A percentile compares a stretch with the other conserved stretches of the same genome.
phyloP scores from a whole-genome alignment of 2,888 invertebrate genomes.

The Hanleya hanleyi region DNA sequence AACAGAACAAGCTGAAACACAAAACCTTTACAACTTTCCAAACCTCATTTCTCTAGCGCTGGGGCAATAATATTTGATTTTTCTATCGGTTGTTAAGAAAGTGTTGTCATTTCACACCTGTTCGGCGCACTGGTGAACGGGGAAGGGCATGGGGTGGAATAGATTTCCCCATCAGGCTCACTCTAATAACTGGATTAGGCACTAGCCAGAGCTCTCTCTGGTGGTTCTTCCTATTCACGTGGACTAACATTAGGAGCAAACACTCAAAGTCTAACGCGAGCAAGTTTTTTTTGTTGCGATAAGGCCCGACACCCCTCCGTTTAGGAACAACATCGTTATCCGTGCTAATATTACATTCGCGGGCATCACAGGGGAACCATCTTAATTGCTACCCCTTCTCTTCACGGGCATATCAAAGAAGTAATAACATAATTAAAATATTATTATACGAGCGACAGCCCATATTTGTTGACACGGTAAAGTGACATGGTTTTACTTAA shows the following conservation, averaged over 20 bases:
- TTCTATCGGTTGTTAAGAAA: not conserved
- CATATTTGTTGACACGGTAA: slow-evolving; percentile 1
- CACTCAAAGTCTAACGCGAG: not conserved
- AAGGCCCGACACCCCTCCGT: not conserved
- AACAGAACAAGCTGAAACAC: too few relatives aligned
- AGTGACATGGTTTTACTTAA: not conserved
- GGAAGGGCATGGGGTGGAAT: not conserved
- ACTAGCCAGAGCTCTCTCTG: too few relatives aligned
- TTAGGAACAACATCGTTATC: not conserved
- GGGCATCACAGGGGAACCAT: not conserved
- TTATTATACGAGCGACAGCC: not conserved
- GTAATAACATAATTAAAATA: not conserved
- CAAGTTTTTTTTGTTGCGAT: not conserved
- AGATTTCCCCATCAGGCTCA: not conserved
- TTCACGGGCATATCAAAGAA: not conserved
- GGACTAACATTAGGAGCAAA: not conserved
- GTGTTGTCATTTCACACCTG: not conserved
- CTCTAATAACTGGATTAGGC: not conserved
- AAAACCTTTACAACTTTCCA: too few relatives aligned
- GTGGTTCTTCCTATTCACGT: not conserved
- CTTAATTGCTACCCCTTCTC: not conserved
- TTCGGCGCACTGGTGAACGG: not conserved
- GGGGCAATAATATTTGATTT: too few relatives aligned
- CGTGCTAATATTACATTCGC: not conserved
- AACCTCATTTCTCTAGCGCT: too few relatives aligned